Evolutionary conservation across 2,888 invertebrate genomes (phyloP).

Genomic region (Mesorhabditis sp.): DNA sequence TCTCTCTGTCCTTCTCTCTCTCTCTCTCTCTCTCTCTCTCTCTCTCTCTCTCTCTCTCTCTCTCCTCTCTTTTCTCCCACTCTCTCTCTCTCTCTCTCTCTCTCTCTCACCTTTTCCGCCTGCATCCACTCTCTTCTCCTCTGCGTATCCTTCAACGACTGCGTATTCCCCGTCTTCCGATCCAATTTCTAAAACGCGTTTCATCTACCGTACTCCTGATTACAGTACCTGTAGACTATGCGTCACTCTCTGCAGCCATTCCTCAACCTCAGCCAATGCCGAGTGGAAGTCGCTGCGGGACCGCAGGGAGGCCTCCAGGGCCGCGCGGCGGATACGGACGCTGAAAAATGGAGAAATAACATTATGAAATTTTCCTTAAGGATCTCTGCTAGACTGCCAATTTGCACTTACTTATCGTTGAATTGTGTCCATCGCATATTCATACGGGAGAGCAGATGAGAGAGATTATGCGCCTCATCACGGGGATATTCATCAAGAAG

Average conservation of each 20-base stretch:
- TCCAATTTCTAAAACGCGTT: slow-evolving; percentile 22
- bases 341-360: slow-evolving; percentile 24
- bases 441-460: slow-evolving; percentile 47
- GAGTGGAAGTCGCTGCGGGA: slow-evolving; percentile 55
- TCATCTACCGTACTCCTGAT: background rate
- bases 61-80: background rate
- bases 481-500: slow-evolving; percentile 39
- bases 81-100: slow-evolving; percentile 3
- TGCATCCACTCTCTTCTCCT: slow-evolving; percentile 49
- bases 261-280: slow-evolving; percentile 53
- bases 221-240: slow-evolving; percentile 13
- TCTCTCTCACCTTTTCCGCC: slow-evolving; percentile 33
- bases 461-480: slow-evolving; percentile 56
- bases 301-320: slow-evolving; percentile 55
- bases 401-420: slow-evolving; percentile 54
- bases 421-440: slow-evolving; percentile 58
- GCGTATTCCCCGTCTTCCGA: slow-evolving; percentile 43
- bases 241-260: slow-evolving; percentile 45
- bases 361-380: background rate
- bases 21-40: too few relatives aligned
- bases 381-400: background rate
- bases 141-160: slow-evolving; percentile 49
- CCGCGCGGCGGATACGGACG: slow-evolving; percentile 52
- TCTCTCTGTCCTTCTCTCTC: too few relatives aligned
- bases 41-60: too few relatives aligned